Base-by-base conservation (phyloP, 2,888 invertebrate genomes). In the Agrochola circellaris region DNA sequence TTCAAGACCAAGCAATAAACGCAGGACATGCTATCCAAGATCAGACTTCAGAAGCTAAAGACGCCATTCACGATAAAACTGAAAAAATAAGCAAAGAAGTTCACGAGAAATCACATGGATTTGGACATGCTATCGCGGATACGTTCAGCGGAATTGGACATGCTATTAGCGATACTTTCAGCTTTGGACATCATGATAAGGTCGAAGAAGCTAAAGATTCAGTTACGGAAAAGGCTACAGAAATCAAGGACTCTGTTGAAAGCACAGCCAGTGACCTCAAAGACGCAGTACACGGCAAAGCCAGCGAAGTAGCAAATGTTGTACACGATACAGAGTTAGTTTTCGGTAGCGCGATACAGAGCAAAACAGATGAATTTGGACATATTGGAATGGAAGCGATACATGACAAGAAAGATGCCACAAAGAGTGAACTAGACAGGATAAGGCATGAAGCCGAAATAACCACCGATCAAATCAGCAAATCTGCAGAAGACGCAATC, bases 401-500 rank as follows among this genome's bases (percentile, higher is more conserved):
- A 23, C 88, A 91, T 67, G 87, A 93, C 75, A 93, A 93, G 68
- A 95, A 94, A 86, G 93, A 94, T 51, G 89, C 91, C 66, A 87
- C 95, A 65, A 90, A 93, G 88, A 92, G 89, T n/a, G 93, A 96
- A 90, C 78, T 96, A 38, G 95, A 94, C 64, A 94, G 94, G 89
- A 96, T 96, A 94, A 93, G 94, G 78, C 93, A 95, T 84, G 96
- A 96, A 86, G 96, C 96, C 7, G 95, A 96, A 91, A 88, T 92
- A 51, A 93, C 96, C 0, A 96, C 96, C 0, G 95, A 96, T n/a
- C 93, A 96, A 88, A 96, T 96, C 62, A 96, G 95, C 82, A 94
- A 94, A 90, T 90, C 94, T 0, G 96, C 96, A 2, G 96, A 96
- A 88, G 94, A 95, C 17, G 91, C 94, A 61, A 85, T 95, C 51